Base-by-base conservation (phyloP, 2,888 invertebrate species). In the Hydrotaea cyrtoneurina region DNA sequence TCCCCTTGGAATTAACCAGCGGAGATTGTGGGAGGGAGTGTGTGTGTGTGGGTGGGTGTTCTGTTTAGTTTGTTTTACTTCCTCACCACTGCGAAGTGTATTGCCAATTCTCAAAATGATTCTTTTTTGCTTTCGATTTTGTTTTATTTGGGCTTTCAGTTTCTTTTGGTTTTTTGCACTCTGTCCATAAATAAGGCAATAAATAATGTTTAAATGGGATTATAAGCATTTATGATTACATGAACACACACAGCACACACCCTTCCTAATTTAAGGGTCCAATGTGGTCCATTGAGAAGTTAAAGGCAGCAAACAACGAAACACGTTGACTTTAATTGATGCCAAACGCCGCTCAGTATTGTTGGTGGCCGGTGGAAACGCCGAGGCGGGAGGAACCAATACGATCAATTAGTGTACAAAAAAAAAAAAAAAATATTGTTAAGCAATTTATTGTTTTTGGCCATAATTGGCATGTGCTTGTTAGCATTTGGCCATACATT, bases 171-270 rank as follows among this genome's bases (percentile, higher is more conserved):
- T 31, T 7, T 57, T 4, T 71, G 46, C 13, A 13, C 15, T 64
- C 21, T 50, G 43, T 59, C 75, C 46, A 81, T 71, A 83, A 79
- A 83, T 59, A 83, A 75, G 73, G 78, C 78, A 82, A 87, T 86
- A 87, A 86, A 87, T 87, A 83, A 86, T 81, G 69, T 84, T 86
- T 86, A 85, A 85, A 87, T 85, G 77, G 83, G 83, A 85, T 86
- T 86, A 85, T 79, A 75, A 81, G 81, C 83, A 83, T 86, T 86
- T 85, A 81, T 83, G 79, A 79, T 76, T 69, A 46, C 69, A 23
- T 13, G 69, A 46, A 39, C 8, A 39, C 39, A 39, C 39, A 39
- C 39, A 21, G 19, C 21, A 57, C 57, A 21, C 57, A 21, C 23
- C 10, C 11, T 7, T 57, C 23, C 31, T 31, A 7, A 4, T 31